Evolutionary conservation across 2,113 vertebrate genomes (phyloP).

Genomic region (Lycaon pictus): DNA sequence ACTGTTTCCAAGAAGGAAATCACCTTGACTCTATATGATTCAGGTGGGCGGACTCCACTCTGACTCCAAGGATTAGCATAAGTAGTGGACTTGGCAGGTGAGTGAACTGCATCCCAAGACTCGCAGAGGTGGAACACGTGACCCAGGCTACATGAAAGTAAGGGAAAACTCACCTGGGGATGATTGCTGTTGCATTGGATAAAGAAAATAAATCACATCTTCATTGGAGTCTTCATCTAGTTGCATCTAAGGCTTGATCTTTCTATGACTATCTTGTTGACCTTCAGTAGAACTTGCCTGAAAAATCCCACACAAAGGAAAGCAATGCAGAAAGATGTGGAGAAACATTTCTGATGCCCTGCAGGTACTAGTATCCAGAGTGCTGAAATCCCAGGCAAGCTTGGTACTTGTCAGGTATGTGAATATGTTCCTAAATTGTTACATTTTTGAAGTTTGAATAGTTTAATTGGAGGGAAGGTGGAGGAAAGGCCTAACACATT

Average conservation of each 20-base stretch:
- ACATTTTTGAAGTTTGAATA: not conserved
- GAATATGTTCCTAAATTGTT: not conserved
- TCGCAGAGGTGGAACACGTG: not conserved
- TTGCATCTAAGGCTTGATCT: not conserved
- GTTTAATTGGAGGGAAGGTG: not conserved
- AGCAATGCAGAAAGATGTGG: not conserved
- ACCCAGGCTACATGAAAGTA: not conserved
- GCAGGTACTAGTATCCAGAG: fast-evolving
- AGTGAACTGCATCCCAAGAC: not conserved
- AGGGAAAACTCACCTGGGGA: not conserved
- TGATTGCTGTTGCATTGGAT: not conserved
- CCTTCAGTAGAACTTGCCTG: not conserved
- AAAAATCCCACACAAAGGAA: not conserved
- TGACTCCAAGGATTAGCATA: not conserved
- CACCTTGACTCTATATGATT: not conserved
- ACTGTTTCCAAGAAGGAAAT: not conserved
- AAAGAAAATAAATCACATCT: not conserved
- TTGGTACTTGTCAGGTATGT: not conserved
- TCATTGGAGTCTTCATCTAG: not conserved
- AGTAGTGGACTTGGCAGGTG: not conserved
- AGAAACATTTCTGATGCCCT: not conserved
- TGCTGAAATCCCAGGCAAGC: fast-evolving
- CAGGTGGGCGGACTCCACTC: not conserved
- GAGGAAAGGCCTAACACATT: not conserved
- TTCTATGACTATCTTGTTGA: not conserved